Conservation (phyloP, 2,113 vertebrate genomes). For the Tachuris rubrigastra region DNA sequence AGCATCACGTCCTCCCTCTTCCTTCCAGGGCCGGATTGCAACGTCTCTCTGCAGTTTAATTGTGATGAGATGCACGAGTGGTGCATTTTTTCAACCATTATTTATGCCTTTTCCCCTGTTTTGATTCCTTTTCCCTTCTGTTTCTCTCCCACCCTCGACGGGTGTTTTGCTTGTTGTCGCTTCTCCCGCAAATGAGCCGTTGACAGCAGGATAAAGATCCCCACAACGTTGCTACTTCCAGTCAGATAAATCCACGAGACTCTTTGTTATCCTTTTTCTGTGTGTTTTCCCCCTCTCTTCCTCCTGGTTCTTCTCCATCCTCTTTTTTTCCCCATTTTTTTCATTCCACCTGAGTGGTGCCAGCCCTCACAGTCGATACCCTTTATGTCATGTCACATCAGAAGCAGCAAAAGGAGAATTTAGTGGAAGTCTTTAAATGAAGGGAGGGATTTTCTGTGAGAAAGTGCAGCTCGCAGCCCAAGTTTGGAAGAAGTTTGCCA, state of each 20-base stretch:
- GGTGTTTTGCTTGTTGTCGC: not conserved
- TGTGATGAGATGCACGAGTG: not conserved
- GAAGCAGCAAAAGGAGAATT: not conserved
- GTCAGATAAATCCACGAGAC: not conserved
- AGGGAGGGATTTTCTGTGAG: not conserved
- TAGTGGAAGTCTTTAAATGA: not conserved
- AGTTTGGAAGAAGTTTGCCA: not conserved
- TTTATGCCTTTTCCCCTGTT: not conserved
- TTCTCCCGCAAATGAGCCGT: conserved; percentile 34
- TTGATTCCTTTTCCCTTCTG: not conserved
- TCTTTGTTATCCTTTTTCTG: not conserved
- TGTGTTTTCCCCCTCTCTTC: not conserved
- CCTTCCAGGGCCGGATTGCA: not conserved
- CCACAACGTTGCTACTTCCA: not conserved
- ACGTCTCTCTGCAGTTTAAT: conserved; percentile 21
- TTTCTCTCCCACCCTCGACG: accelerated
- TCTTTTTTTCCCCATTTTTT: not conserved
- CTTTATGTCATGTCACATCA: not conserved
- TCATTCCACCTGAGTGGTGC: not conserved
- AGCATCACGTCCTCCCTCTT: not conserved
- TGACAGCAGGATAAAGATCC: not conserved
- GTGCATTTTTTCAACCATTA: not conserved
- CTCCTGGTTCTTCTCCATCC: not conserved
- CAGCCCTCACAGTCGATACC: not conserved
- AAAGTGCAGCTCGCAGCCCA: not conserved